Base-by-base conservation (phyloP, 35 echinoderm and acorn worm genomes). In the Chiridota heheva region DNA sequence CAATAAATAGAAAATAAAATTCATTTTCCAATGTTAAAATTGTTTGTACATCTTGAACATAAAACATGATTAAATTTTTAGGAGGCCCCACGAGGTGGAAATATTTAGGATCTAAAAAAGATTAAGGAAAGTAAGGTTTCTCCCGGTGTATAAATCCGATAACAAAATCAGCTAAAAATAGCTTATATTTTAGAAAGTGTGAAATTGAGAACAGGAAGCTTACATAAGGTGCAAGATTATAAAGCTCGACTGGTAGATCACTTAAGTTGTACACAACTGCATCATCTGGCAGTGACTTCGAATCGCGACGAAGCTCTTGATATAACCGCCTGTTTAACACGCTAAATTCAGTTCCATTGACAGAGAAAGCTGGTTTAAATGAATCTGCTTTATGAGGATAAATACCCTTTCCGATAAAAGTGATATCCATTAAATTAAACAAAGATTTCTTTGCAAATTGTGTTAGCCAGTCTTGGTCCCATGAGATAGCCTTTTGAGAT, bases 161-260 rank as follows among this genome's bases (percentile, higher is more conserved):
- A n/a, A n/a, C n/a, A n/a, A n/a, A n/a, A n/a, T n/a, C n/a, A n/a
- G n/a, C n/a, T n/a, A n/a, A n/a, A n/a, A n/a, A n/a, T n/a, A n/a
- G n/a, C n/a, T n/a, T n/a, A n/a, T n/a, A n/a, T n/a, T n/a, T n/a
- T n/a, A n/a, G n/a, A n/a, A n/a, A n/a, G n/a, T n/a, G n/a, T n/a
- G n/a, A n/a, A n/a, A n/a, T n/a, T n/a, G n/a, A n/a, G n/a, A n/a
- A n/a, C n/a, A n/a, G n/a, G n/a, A 0, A 22, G 60, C 73, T 77
- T 55, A 77, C 73, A 36, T 77, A 77, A 77, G 73, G 73, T 35
- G 73, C 73, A 58, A 77, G 55, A 35, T 77, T 77, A 36, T 77
- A 77, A 31, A 77, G 73, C 39, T 77, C 73, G 39, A 77, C 48
- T 56, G 73, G 73, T 18, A 77, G 25, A 60, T 77, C 37, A 0